Percentiles rank a stretch among this genome's conserved stretches.
phyloP scores from a whole-genome alignment of 2,888 invertebrate genomes.

The Temnothorax ravouxi region DNA sequence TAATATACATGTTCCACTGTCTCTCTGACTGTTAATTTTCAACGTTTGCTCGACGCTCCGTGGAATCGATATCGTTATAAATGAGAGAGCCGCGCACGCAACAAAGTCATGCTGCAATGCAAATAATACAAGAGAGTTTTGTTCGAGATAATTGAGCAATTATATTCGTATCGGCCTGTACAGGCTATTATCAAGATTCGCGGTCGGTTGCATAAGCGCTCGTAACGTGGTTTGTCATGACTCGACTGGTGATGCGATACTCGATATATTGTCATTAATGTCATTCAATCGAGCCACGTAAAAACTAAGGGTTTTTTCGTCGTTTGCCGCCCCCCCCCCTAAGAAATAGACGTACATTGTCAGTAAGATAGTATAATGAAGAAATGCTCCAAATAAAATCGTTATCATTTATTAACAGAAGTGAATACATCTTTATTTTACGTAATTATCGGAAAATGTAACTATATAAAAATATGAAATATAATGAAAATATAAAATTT shows the following conservation, averaged over 20 bases:
- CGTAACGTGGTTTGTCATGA: slow-evolving; percentile 23
- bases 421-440: neutral
- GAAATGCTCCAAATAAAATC: neutral
- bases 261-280: slow-evolving; percentile 1
- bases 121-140: slow-evolving; percentile 30
- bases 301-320: neutral
- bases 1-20: neutral
- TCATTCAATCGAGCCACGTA: neutral
- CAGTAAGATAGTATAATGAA: neutral
- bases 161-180: slow-evolving; percentile 1
- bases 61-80: slow-evolving; percentile 11
- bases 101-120: slow-evolving; percentile 12
- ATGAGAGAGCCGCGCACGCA: neutral
- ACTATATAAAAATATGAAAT: no score
- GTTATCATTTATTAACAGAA: neutral
- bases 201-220: slow-evolving; percentile 27
- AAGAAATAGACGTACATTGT: neutral
- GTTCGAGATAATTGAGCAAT: slow-evolving; percentile 42
- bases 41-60: neutral
- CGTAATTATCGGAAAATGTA: neutral
- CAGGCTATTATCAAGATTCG: slow-evolving; percentile 18
- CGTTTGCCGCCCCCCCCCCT: neutral
- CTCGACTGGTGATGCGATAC: neutral
- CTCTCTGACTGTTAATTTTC: slow-evolving; percentile 13
- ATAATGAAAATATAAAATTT: neutral